Base-by-base conservation (phyloP, 2,113 vertebrate species). In the Carassius gibelio region DNA sequence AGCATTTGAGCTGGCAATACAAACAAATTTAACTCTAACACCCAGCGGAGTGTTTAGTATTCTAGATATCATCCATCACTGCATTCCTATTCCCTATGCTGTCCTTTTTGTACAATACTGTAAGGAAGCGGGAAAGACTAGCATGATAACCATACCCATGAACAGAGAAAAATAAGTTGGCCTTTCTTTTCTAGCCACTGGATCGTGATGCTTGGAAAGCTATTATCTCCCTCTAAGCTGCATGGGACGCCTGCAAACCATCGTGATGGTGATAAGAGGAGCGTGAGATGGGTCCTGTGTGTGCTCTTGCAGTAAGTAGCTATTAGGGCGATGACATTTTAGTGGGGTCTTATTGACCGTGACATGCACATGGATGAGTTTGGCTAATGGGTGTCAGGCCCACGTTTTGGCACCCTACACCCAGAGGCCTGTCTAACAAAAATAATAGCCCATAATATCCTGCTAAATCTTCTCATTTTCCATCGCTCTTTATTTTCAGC, bases 1-100 rank as follows among this genome's bases (percentile, higher is more conserved):
- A 14, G 88, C 90, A 89, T 93, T 93, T 91, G 92, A 92, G 91
- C 90, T 91, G 82, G 88, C 89, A 92, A 92, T 91, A 90, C 92
- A 93, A 93, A 94, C 91, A 89, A 89, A 88, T 93, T 93, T 90
- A 85, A 90, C 92, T 93, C 89, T 90, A 92, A 92, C 90, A 91
- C 91, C 90, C 93, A 89, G 87, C 74, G 75, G 85, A 81, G 90
- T 94, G 92, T 89, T 94, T 94, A 94, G 92, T 95, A 95, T 94
- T 94, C 94, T 91, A 89, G 88, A 84, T 84, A 71, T 90, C 91
- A 86, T 82, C 82, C 84, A 91, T 92, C 93, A 92, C 94, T 93
- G 92, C 90, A 90, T 92, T 89, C 90, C 89, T 85, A 66, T 86
- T 89, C 92, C 92, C 89, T 86, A 88, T 89, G 91, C 91, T 90